A percentile compares a stretch with the other conserved stretches of the same genome.
These are phyloP conservation scores for Periplaneta americana DNA, from an alignment of 1,140 invertebrate species.

Conservation along the genomic window DNA sequence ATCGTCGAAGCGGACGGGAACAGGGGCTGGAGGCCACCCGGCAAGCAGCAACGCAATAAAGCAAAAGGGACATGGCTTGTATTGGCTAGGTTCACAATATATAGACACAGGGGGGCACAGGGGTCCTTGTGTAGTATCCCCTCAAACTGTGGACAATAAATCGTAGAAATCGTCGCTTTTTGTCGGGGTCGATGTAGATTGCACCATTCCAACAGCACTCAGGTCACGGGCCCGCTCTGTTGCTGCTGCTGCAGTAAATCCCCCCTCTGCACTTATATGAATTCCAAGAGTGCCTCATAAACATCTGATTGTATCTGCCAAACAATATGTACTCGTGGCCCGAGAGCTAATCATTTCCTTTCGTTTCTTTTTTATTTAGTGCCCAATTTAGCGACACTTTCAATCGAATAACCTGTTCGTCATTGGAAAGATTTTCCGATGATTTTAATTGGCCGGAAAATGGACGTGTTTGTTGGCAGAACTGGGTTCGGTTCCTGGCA, in stretches of 20 bases:
- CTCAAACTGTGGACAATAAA: neutral
- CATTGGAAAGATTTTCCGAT: too few relatives aligned
- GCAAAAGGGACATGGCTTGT: neutral
- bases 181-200: constrained; percentile 2
- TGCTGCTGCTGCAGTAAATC: neutral
- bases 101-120: neutral
- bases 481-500: too few relatives aligned
- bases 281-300: neutral
- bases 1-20: too few relatives aligned
- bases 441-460: too few relatives aligned
- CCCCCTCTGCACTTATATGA: neutral
- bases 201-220: neutral
- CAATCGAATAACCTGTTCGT: too few relatives aligned
- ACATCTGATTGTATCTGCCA: neutral
- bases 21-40: neutral
- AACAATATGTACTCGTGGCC: too few relatives aligned
- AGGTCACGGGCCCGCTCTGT: neutral
- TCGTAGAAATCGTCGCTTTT: constrained; percentile 4
- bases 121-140: neutral
- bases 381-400: too few relatives aligned
- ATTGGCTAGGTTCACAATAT: constrained; percentile 2
- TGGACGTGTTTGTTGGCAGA: too few relatives aligned
- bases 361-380: too few relatives aligned
- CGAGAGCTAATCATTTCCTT: too few relatives aligned
- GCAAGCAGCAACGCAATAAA: constrained; percentile 1